A percentile compares a stretch with the other conserved stretches of the same genome.
These are phyloP conservation scores for Nebria brevicollis DNA, from an alignment of 2,888 invertebrate species.

Conservation along the genomic window DNA sequence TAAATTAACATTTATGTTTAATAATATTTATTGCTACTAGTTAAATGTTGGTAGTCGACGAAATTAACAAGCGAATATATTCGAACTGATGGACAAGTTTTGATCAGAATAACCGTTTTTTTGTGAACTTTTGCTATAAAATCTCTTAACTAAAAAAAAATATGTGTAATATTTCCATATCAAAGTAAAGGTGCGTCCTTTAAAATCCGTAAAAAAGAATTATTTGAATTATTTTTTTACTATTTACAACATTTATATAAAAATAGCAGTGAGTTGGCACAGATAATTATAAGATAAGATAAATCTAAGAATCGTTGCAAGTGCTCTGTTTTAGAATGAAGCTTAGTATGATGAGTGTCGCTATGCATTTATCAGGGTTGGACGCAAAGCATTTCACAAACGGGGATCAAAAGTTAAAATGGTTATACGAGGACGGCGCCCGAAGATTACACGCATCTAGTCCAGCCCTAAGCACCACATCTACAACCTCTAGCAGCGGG, in stretches of 20 bases:
- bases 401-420: conserved; percentile 31
- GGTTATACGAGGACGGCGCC: conserved; percentile 40
- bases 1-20: not conserved
- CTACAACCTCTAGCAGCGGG: conserved; percentile 34
- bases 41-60: not conserved
- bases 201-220: not conserved
- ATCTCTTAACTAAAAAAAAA: not conserved
- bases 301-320: not conserved
- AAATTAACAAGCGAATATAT: not conserved
- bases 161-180: not conserved
- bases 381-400: conserved; percentile 37
- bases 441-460: conserved; percentile 27
- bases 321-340: conserved; percentile 17
- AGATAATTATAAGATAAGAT: not conserved
- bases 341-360: conserved; percentile 42
- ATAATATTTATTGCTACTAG: not conserved
- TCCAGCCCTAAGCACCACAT: conserved; percentile 42
- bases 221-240: not conserved
- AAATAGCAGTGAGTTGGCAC: not conserved
- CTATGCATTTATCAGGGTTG: conserved; percentile 44
- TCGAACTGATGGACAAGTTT: not conserved
- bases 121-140: not conserved
- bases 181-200: not conserved
- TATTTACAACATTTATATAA: conserved; percentile 8
- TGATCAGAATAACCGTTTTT: not conserved